Percentiles rank a stretch among this genome's conserved stretches.
Evolutionary conservation across 35 echinoderm and acorn worm genomes (phyloP).

Genomic region (Acanthaster planci): DNA sequence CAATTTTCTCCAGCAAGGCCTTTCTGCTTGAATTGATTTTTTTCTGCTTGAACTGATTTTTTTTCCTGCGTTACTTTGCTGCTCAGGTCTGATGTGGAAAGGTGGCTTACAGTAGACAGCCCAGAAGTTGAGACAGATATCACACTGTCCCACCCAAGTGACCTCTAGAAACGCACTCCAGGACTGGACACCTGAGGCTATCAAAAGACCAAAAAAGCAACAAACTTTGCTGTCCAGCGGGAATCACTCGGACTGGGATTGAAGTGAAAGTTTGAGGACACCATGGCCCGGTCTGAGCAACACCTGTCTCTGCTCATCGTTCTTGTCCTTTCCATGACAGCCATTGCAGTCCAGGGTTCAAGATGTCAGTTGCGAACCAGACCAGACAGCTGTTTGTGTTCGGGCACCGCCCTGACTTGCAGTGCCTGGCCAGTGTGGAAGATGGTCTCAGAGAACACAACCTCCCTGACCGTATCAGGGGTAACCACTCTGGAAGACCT

Average conservation of each 20-base stretch:
- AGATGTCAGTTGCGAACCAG: not conserved
- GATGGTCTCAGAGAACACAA: not conserved
- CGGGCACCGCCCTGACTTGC: conserved; percentile 14
- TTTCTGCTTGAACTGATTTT: too few relatives aligned
- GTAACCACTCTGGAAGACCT: not conserved
- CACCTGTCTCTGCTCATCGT: conserved; percentile 15
- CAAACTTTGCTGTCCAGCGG: not conserved
- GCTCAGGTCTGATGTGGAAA: too few relatives aligned
- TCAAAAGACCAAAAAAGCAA: too few relatives aligned
- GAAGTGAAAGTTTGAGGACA: not conserved
- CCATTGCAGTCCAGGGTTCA: not conserved
- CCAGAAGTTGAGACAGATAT: too few relatives aligned
- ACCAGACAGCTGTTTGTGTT: not conserved
- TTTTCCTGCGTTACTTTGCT: too few relatives aligned
- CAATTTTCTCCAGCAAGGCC: too few relatives aligned
- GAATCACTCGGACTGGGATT: not conserved
- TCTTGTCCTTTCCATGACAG: conserved; percentile 19
- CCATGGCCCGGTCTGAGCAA: not conserved
- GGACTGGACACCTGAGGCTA: too few relatives aligned
- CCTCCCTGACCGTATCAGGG: conserved; percentile 35
- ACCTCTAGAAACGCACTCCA: too few relatives aligned
- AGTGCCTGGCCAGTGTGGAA: not conserved
- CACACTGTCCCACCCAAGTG: too few relatives aligned
- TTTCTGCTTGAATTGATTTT: too few relatives aligned
- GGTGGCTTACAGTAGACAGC: too few relatives aligned